A percentile compares a stretch with the other conserved stretches of the same genome.
Evolutionary conservation across 2,888 invertebrate genomes (phyloP).

Genomic region (Nomada goodeniana): DNA sequence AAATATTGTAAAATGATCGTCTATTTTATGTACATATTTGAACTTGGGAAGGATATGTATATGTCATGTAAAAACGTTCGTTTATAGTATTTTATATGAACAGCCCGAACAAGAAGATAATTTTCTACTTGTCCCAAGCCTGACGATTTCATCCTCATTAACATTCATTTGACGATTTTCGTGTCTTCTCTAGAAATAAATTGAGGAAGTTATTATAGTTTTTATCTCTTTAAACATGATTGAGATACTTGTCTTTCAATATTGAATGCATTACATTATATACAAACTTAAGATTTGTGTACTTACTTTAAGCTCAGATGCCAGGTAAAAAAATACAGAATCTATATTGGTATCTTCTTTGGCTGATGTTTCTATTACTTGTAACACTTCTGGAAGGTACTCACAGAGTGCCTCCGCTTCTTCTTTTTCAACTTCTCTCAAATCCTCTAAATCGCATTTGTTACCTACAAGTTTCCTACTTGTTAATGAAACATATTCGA

Average conservation of each 20-base stretch:
- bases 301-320: slow-evolving; percentile 93
- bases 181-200: slow-evolving; percentile 88
- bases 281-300: neutral
- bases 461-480: slow-evolving; percentile 86
- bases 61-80: slow-evolving; percentile 4
- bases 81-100: slow-evolving; percentile 72
- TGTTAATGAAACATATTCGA: neutral
- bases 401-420: slow-evolving; percentile 95
- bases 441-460: slow-evolving; percentile 93
- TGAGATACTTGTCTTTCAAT: neutral
- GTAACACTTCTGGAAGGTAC: slow-evolving; percentile 93
- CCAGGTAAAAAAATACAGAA: slow-evolving; percentile 93
- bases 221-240: neutral
- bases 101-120: slow-evolving; percentile 78
- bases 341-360: slow-evolving; percentile 97
- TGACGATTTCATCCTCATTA: slow-evolving; percentile 75
- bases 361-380: slow-evolving; percentile 95
- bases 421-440: slow-evolving; percentile 93
- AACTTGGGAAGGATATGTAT: slow-evolving; percentile 14
- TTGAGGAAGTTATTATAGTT: neutral
- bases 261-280: neutral
- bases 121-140: slow-evolving; percentile 78
- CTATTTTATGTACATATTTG: slow-evolving; percentile 47
- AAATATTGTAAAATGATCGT: slow-evolving; percentile 48
- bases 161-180: slow-evolving; percentile 84